phyloP scores from a whole-genome alignment of 2,888 invertebrate species.

The Cheilosia vernalis region DNA sequence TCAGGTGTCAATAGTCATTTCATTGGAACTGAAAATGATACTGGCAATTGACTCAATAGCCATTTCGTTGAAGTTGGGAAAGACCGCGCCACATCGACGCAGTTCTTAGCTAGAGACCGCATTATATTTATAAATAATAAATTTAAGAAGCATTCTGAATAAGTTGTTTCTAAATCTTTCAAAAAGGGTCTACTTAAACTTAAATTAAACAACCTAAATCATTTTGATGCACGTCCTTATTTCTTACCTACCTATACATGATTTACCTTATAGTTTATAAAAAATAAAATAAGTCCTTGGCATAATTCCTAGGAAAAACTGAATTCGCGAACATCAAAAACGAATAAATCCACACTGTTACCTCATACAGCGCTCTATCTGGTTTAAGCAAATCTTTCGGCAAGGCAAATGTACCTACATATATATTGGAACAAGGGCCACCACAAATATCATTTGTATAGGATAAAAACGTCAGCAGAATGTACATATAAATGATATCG shows the following conservation, averaged over 20 bases:
- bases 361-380: constrained; percentile 31
- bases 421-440: constrained; percentile 24
- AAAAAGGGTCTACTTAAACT: too few species aligned
- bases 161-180: too few species aligned
- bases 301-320: constrained; percentile 6
- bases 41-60: too few species aligned
- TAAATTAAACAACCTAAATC: too few species aligned
- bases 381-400: constrained; percentile 35
- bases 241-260: not conserved
- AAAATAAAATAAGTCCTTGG: constrained; percentile 10
- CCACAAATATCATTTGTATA: constrained; percentile 19
- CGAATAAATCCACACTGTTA: constrained; percentile 58
- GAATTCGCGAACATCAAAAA: constrained; percentile 37
- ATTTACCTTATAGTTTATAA: not conserved
- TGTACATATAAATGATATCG: constrained; percentile 3
- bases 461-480: constrained; percentile 34
- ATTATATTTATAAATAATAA: too few species aligned
- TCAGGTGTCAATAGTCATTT: too few species aligned
- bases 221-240: not conserved
- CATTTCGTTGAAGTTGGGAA: too few species aligned
- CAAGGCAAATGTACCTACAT: constrained; percentile 40
- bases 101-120: too few species aligned
- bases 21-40: too few species aligned
- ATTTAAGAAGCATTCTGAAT: too few species aligned
- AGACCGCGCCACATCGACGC: too few species aligned